These are phyloP conservation scores for Epinephelus coioides DNA, from an alignment of 2,797 vertebrate genomes.

Conservation along the genomic window DNA sequence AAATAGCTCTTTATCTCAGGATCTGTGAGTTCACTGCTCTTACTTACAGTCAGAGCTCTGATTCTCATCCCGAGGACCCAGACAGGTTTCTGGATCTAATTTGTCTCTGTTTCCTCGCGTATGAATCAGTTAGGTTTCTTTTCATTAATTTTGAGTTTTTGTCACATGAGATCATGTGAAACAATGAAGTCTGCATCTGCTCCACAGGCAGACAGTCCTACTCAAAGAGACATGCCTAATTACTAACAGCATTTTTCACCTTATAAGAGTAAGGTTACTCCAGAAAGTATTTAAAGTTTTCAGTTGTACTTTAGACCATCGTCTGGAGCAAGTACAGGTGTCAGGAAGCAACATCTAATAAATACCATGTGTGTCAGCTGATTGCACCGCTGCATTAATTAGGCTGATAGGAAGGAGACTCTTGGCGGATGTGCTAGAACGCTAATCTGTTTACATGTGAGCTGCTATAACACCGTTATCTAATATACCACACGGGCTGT, in stretches of 20 bases:
- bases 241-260: not conserved
- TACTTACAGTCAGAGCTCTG: not conserved
- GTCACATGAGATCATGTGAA: slow-evolving; percentile 12
- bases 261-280: not conserved
- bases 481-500: not conserved
- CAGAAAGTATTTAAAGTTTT: slow-evolving; percentile 4
- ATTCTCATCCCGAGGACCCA: not conserved
- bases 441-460: not conserved
- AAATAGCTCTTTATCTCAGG: not conserved
- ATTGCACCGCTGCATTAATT: not conserved
- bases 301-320: not conserved
- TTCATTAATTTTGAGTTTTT: slow-evolving; percentile 10
- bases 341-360: not conserved
- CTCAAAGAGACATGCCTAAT: slow-evolving; percentile 6
- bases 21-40: not conserved
- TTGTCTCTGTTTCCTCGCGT: not conserved
- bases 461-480: not conserved
- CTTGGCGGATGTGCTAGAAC: not conserved
- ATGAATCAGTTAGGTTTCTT: slow-evolving; percentile 2
- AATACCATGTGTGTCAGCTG: not conserved
- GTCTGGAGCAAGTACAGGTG: too few relatives aligned
- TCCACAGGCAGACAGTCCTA: not conserved
- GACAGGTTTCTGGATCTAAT: slow-evolving; percentile 7
- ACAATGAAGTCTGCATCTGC: slow-evolving; percentile 3
- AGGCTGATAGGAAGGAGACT: not conserved